These are phyloP conservation scores for Oscheius sp. DNA, from an alignment of 2,888 invertebrate species.

Conservation along the genomic window DNA sequence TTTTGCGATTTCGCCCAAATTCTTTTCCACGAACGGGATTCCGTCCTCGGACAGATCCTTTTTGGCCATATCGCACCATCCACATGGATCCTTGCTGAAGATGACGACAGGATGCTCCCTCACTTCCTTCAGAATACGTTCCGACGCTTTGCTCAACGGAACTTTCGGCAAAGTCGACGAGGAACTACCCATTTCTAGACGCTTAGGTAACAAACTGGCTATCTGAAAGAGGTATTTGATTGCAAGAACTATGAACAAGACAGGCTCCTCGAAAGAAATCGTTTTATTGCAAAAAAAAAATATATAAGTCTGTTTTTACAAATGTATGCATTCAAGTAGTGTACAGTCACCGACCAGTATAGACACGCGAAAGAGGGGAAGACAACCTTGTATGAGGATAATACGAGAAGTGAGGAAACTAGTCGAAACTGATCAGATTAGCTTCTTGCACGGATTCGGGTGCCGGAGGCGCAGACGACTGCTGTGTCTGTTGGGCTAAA, in stretches of 20 bases:
- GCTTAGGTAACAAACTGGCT: not conserved
- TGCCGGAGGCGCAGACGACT: not conserved
- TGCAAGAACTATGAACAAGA: not conserved
- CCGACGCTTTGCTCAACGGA: conserved; percentile 42
- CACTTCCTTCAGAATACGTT: conserved; percentile 43
- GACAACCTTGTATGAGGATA: conserved; percentile 14
- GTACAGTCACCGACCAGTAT: conserved; percentile 24
- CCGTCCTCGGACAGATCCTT: conserved; percentile 61
- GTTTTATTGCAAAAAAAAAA: conserved; percentile 11
- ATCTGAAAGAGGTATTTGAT: not conserved
- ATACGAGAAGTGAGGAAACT: conserved; percentile 3
- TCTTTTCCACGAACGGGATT: conserved; percentile 60
- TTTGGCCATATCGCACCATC: conserved; percentile 69
- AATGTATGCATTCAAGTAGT: conserved; percentile 10
- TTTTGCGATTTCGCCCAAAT: conserved; percentile 47
- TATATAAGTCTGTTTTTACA: not conserved
- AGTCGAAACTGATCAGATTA: conserved; percentile 34
- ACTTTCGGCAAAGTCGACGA: conserved; percentile 40
- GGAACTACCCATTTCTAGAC: conserved; percentile 41
- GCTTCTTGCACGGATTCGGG: conserved; percentile 20
- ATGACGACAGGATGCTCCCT: conserved; percentile 63
- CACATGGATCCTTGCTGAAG: conserved; percentile 68
- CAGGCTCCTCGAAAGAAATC: not conserved
- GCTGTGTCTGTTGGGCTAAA: not conserved
- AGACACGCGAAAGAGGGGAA: not conserved